Evolutionary conservation across 2,113 vertebrate species (phyloP).

Genomic region (Embiotoca jacksoni): DNA sequence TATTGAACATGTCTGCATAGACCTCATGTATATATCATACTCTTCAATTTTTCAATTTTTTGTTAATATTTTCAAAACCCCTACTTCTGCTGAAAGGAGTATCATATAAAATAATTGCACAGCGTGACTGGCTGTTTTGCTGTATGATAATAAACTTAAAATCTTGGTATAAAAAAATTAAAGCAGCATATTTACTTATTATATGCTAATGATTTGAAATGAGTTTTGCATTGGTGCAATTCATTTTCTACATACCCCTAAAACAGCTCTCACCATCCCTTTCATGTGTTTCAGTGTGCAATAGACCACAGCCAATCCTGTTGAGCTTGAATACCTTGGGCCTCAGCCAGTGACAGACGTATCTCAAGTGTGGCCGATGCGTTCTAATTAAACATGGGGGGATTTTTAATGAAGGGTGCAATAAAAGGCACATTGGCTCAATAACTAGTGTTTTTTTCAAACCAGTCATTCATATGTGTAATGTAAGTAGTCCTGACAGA

Average conservation of each 20-base stretch:
- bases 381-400: conserved; percentile 81
- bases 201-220: conserved; percentile 6
- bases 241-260: not conserved
- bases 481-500: conserved; percentile 58
- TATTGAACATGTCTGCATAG: no score
- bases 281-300: conserved; percentile 50
- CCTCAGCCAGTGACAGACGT: conserved; percentile 62
- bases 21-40: no score
- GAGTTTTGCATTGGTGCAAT: not conserved
- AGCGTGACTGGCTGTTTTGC: no score
- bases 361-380: conserved; percentile 74
- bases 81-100: no score
- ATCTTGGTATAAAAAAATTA: no score
- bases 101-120: no score
- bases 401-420: conserved; percentile 75
- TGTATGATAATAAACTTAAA: no score
- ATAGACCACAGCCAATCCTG: conserved; percentile 40
- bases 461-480: conserved; percentile 80
- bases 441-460: conserved; percentile 64
- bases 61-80: no score
- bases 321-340: conserved; percentile 66
- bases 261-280: conserved; percentile 30
- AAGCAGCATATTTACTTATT: not conserved
- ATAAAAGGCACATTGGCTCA: conserved; percentile 72
- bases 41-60: no score